Base-by-base conservation (phyloP, 2,888 invertebrate species). In the Pyralis farinalis region DNA sequence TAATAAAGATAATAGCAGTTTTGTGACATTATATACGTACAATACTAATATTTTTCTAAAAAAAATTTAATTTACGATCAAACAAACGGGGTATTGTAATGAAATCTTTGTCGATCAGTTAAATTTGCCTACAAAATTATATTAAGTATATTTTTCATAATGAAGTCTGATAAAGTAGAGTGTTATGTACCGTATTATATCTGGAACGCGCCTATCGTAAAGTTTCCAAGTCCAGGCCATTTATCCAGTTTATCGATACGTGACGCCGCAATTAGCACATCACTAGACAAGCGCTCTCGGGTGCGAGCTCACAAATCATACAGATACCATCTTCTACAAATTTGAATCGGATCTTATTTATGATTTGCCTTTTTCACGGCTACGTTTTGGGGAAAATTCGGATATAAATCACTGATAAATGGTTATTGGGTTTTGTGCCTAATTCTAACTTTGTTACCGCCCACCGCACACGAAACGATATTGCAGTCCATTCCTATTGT, bases 261-360 rank as follows among this genome's bases (percentile, higher is more conserved):
- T 72, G 71, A 75, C 65, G 60, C 51, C 51, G 71, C 73, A 80
- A 82, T 87, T 80, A 84, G 86, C 79, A 72, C 88, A 81, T 83
- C 88, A 87, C 88, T 88, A 87, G 79, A 75, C 71, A 72, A 76
- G 75, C 75, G 76, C 76, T 82, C 76, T 81, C 78, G 85, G 80
- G 83, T 84, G 83, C 84, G 86, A 87, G 86, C 77, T 77, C 69
- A 89, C 76, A 89, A 89, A 88, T 90, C 89, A 89, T 80, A 75
- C 66, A 61, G 90, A 90, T 90, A 89, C 71, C 83, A 90, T 90
- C 90, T 87, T 87, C 84, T 84, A 89, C 88, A 90, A 90, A 89
- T 90, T 89, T 89, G 90, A 89, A 88, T 87, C 90, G 87, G 88
- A 88, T 86, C 86, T 88, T 88, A 87, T 90, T 90, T 89, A 90